Conservation (phyloP, 2,113 vertebrate species). For the Tachuris rubrigastra region DNA sequence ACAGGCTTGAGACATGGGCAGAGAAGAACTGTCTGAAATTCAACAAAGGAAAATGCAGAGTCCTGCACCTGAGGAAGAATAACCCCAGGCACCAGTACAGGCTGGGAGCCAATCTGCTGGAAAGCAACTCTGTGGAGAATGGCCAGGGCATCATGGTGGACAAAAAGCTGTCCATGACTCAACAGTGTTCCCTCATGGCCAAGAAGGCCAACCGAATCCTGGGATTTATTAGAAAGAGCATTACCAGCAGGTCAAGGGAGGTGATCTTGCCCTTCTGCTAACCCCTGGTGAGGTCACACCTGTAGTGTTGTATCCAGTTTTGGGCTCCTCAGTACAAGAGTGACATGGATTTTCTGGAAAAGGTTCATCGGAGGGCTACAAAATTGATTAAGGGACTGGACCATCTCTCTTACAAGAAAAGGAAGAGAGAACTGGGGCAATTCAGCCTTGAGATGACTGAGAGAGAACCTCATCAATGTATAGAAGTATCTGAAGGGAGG, state of each 20-base stretch:
- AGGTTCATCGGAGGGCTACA: background rate
- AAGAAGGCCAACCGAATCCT: background rate
- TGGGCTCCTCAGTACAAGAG: background rate
- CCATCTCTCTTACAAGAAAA: background rate
- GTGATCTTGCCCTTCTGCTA: background rate
- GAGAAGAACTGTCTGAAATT: background rate
- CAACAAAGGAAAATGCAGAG: background rate
- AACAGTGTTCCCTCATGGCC: background rate
- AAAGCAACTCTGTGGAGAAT: background rate
- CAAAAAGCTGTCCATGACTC: background rate
- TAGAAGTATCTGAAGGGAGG: background rate
- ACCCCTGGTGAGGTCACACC: background rate
- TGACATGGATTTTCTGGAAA: background rate
- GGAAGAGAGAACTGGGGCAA: background rate
- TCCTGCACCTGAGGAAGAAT: background rate
- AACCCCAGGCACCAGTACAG: background rate
- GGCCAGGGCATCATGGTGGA: rapidly evolving
- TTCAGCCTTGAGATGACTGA: background rate
- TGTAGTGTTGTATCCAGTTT: background rate
- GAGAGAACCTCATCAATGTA: background rate
- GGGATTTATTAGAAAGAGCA: background rate
- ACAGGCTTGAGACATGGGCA: background rate
- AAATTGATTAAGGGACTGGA: background rate
- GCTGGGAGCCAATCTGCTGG: background rate
- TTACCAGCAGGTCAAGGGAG: background rate